Percentiles rank a stretch among this genome's conserved stretches.
Evolutionary conservation across 1,140 invertebrate genomes (phyloP).

Genomic region (Galendromus occidentalis): DNA sequence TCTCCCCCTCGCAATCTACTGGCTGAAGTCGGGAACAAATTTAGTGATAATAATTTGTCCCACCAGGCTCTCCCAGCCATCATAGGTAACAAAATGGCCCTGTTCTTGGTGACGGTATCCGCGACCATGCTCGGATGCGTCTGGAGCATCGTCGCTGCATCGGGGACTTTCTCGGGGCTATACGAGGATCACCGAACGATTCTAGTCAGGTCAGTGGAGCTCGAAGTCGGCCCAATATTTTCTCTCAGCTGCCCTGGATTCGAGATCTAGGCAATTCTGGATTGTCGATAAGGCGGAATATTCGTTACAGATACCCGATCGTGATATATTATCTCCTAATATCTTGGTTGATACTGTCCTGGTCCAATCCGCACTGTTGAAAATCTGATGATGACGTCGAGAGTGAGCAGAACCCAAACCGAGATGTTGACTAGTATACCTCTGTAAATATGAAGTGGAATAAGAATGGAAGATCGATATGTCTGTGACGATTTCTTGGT

Average conservation of each 20-base stretch:
- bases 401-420: too few species aligned
- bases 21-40: too few species aligned
- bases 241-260: not conserved
- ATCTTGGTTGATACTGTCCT: not conserved
- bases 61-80: not conserved
- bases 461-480: too few species aligned
- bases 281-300: not conserved
- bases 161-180: not conserved
- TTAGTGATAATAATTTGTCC: too few species aligned
- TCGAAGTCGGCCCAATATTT: not conserved
- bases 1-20: too few species aligned
- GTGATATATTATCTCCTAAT: not conserved
- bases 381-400: not conserved
- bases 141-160: not conserved
- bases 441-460: too few species aligned
- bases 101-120: not conserved
- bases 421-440: too few species aligned
- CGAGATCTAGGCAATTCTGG: not conserved
- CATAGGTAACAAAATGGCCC: not conserved
- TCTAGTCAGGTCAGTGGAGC: not conserved
- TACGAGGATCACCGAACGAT: not conserved
- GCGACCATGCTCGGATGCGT: not conserved
- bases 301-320: not conserved
- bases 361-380: slow-evolving; percentile 3
- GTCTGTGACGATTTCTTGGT: too few species aligned